Evolutionary conservation across 2,113 vertebrate species (phyloP), one percentile per base, ranked within the genome.

Genomic region (Onychorhynchus coronatus): DNA sequence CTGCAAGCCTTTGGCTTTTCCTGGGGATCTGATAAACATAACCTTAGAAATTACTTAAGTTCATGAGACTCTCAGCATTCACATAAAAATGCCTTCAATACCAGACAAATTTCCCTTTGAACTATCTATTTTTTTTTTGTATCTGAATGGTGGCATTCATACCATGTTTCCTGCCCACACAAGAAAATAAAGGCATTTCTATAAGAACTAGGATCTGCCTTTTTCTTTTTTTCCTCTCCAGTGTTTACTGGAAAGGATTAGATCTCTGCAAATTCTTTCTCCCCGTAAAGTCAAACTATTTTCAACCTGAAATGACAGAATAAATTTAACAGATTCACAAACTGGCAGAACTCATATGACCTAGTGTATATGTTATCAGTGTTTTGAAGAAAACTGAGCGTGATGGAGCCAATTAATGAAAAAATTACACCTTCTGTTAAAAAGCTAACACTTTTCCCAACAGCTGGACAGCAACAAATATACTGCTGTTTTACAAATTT

Each of bases 181-280:
- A 88, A 33, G 30, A 89, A 88, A 76, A 94, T 63, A 88, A 88
- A 96, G 33, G 24, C 58, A 86, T 80, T 93, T 80, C 55, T 59
- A 10, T 22, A 76, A 73, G 30, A 78, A n/a, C 13, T 12, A 65
- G 44, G 27, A 61, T 9, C 9, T 0, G 0, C 15, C 13, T 79
- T 82, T 80, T 78, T 28, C 8, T 52, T 68, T 65, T 72, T 68
- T 76, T 39, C 13, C 23, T 53, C 58, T 75, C 56, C 37, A 47
- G 30, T 52, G 35, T 72, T 78, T 79, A 79, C 21, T 4, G 1
- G 11, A 56, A 72, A 85, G 31, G n/a, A 58, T 70, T 44, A 76
- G n/a, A 58, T 56, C 6, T 61, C 44, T 8, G 2, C 14, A 87
- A 85, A 56, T 75, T 14, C 24, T 82, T 93, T 82, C 39, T 76